Evolutionary conservation across 2,113 vertebrate genomes (phyloP), one percentile per base, ranked within the genome.

Genomic region (Cebidichthys violaceus): DNA sequence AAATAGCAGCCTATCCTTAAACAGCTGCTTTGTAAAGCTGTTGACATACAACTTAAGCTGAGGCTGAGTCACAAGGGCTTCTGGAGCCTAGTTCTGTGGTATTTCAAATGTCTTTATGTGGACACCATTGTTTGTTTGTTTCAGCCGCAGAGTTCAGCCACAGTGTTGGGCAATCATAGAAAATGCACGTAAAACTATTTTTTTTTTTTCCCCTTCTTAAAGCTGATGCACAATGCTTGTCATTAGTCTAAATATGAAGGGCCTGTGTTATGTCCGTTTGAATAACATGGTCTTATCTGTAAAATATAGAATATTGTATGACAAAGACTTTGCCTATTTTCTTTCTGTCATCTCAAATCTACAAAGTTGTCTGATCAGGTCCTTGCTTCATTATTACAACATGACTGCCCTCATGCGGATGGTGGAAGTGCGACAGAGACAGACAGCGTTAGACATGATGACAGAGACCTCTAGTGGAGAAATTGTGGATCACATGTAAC

Each of bases 391-490:
- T 70, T 24, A 65, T 57, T 11, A n/a, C 7, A 59, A 14, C n/a
- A 9, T 70, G n/a, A 24, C 15, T 0, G 0, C 47, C 64, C 8
- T 81, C 22, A 22, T 61, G 79, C 43, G 4, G 24, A 31, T 27
- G 45, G 6, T 39, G 7, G 5, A 4, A 33, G 27, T 65, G 22
- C 22, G 6, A 31, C 22, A 17, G 33, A 17, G 10, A 1, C n/a
- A 6, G 9, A 15, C 29, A 29, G 4, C n/a, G 81, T 74, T 50
- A 50, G 18, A 11, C 72, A 6, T 47, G 77, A 35, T 20, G 54
- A 78, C 60, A 79, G 88, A 43, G 94, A 79, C 93, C 90, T 78
- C 94, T 93, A 41, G 45, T 92, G 95, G 93, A 47, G 61, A 88
- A 20, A 37, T 2, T 9, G 6, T n/a, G 50, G 73, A 75, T 61